Conservation (phyloP, 23 tunicate genomes). For the Aplidium turbinatum region DNA sequence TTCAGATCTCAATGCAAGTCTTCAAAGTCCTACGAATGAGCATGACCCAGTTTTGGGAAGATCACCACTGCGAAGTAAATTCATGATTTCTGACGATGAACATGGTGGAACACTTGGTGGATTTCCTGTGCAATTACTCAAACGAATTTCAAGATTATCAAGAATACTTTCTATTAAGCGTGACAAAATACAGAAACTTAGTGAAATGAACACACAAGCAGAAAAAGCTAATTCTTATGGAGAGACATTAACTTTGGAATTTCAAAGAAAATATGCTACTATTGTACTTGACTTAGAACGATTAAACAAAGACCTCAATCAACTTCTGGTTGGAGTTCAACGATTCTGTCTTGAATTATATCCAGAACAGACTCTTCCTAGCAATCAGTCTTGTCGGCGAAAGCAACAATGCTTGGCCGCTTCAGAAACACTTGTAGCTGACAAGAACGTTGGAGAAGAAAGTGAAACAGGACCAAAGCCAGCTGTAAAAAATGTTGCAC, state of each 20-base stretch:
- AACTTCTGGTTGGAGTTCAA: slow-evolving; percentile 77
- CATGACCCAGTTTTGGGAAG: slow-evolving; percentile 88
- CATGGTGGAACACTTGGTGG: slow-evolving; percentile 86
- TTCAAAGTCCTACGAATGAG: slow-evolving; percentile 68
- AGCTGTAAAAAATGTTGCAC: slow-evolving; percentile 57
- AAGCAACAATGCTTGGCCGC: slow-evolving; percentile 53
- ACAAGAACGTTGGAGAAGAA: slow-evolving; percentile 53
- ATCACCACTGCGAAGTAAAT: slow-evolving; percentile 82
- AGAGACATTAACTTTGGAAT: slow-evolving; percentile 65
- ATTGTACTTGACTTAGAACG: slow-evolving; percentile 72
- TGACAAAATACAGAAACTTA: slow-evolving; percentile 65
- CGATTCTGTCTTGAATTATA: slow-evolving; percentile 77
- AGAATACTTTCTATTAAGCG: slow-evolving; percentile 68
- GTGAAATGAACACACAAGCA: slow-evolving; percentile 88
- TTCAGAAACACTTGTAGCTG: slow-evolving; percentile 56
- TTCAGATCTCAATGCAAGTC: slow-evolving; percentile 50
- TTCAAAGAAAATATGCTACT: slow-evolving; percentile 89
- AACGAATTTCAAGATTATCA: slow-evolving; percentile 64
- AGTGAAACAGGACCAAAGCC: slow-evolving; percentile 17
- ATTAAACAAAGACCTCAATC: slow-evolving; percentile 73
- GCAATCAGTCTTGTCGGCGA: slow-evolving; percentile 53
- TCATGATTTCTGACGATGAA: slow-evolving; percentile 24
- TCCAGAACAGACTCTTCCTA: slow-evolving; percentile 75
- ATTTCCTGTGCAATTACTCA: slow-evolving; percentile 80
- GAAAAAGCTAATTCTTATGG: slow-evolving; percentile 89